Evolutionary conservation across 2,888 invertebrate species (phyloP), one percentile per base, ranked within the genome.

Genomic region (Drosophila picticornis): DNA sequence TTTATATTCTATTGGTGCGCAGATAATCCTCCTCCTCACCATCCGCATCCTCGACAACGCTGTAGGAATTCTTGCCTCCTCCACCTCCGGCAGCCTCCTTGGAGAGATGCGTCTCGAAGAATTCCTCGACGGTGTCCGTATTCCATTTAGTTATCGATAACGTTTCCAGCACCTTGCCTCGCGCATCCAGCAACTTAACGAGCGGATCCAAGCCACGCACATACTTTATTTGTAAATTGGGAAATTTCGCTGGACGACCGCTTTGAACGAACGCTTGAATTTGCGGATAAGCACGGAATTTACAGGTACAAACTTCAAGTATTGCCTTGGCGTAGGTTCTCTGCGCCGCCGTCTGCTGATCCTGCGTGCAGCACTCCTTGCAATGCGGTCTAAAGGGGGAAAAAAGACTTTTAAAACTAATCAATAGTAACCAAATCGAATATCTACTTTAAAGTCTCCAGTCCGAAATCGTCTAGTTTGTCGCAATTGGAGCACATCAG

Each of bases 71-170:
- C 62, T 94, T 94, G 32, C 79, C 84, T 13, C 63, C 76, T 4
- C 75, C 72, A 13, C 62, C 76, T 2, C 22, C 46, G 9, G 46
- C 46, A 16, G 72, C 71, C 1, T 79, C 75, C 64, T 95, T 94
- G 36, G 94, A 95, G 78, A 99, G 95, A 95, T 98, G 97, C 40
- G 98, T 97, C 83, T 96, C 96, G 81, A 99, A 95, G 94, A 99
- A 99, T 93, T 99, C 99, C 92, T 98, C 98, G 4, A 99, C 97
- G 0, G 99, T 97, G 93, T 99, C 99, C 0, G 99, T 99, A 93
- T 99, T 98, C 99, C 99, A 99, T 92, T 99, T 99, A 88, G 98
- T 98, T 91, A 99, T 99, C 60, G 98, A 99, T 34, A 99, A 95
- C 29, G 97, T 96, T 92, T 98, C 98, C 92, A 96, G 96, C 1